Evolutionary conservation across 2,113 vertebrate genomes (phyloP).

Genomic region (Actenoides hombroni): DNA sequence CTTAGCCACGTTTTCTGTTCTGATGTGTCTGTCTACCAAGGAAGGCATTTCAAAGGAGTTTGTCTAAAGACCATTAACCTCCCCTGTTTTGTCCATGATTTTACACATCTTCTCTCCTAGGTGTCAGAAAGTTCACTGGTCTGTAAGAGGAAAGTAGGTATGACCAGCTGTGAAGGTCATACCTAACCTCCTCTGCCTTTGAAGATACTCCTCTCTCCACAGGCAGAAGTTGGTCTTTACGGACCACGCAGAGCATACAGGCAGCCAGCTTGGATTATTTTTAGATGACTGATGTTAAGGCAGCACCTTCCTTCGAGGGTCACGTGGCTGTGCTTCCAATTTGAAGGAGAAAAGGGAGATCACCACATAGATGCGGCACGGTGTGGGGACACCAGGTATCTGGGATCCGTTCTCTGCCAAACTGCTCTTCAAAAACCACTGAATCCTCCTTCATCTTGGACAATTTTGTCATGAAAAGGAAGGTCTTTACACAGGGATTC

Average conservation of each 20-base stretch:
- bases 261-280: not conserved
- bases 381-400: not conserved
- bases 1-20: not conserved
- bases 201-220: not conserved
- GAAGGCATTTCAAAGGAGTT: not conserved
- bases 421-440: not conserved
- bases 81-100: not conserved
- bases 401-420: not conserved
- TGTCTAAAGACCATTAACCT: not conserved
- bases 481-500: not conserved
- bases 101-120: not conserved
- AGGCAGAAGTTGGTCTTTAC: not conserved
- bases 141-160: not conserved
- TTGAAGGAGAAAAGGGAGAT: not conserved
- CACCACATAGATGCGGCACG: accelerated
- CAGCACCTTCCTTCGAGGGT: not conserved
- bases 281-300: not conserved
- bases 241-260: not conserved
- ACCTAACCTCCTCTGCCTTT: not conserved
- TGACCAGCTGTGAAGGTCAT: not conserved
- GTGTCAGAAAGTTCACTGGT: not conserved
- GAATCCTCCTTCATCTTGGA: not conserved
- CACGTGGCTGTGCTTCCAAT: not conserved
- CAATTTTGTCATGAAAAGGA: not conserved
- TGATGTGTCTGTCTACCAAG: not conserved